Percentiles rank a stretch among this genome's conserved stretches.
Conservation (phyloP, 2,888 invertebrate species). For the Netelia virgata region DNA sequence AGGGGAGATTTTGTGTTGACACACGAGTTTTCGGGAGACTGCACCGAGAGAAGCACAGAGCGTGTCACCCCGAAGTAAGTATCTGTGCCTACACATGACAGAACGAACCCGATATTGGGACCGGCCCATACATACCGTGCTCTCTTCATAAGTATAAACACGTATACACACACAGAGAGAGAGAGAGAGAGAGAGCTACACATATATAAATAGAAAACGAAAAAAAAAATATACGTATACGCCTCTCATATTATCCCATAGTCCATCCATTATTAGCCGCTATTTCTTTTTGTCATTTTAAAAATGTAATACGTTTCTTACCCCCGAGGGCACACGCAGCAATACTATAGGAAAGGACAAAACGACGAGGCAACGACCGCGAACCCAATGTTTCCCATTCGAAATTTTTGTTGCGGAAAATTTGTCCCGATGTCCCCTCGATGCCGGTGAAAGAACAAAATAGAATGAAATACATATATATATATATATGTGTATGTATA, state of each 20-base stretch:
- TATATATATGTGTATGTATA: slow-evolving; percentile 25
- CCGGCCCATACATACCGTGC: slow-evolving; percentile 60
- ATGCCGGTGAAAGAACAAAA: slow-evolving; percentile 54
- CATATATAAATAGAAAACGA: not conserved
- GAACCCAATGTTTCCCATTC: slow-evolving; percentile 80
- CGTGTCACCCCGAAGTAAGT: slow-evolving; percentile 49
- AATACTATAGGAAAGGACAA: slow-evolving; percentile 40
- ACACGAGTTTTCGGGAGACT: slow-evolving; percentile 81
- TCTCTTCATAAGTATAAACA: slow-evolving; percentile 37
- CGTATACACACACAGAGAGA: slow-evolving; percentile 45
- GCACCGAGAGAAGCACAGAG: slow-evolving; percentile 71
- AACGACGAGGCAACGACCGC: slow-evolving; percentile 65
- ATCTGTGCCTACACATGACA: slow-evolving; percentile 35
- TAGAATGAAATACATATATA: slow-evolving; percentile 48
- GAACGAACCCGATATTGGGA: slow-evolving; percentile 75
- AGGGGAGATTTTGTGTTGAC: slow-evolving; percentile 77
- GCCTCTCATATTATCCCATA: slow-evolving; percentile 78
- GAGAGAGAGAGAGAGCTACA: not conserved
- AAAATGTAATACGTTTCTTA: slow-evolving; percentile 82
- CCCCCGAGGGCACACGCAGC: slow-evolving; percentile 73
- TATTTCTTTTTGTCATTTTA: slow-evolving; percentile 81
- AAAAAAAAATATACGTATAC: slow-evolving; percentile 24
- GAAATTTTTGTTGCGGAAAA: slow-evolving; percentile 84
- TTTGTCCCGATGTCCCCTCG: slow-evolving; percentile 81
- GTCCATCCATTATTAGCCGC: slow-evolving; percentile 81